These are phyloP conservation scores for Cyphomyrus plagiostoma DNA, from an alignment of 2,113 vertebrate genomes.

Conservation along the genomic window DNA sequence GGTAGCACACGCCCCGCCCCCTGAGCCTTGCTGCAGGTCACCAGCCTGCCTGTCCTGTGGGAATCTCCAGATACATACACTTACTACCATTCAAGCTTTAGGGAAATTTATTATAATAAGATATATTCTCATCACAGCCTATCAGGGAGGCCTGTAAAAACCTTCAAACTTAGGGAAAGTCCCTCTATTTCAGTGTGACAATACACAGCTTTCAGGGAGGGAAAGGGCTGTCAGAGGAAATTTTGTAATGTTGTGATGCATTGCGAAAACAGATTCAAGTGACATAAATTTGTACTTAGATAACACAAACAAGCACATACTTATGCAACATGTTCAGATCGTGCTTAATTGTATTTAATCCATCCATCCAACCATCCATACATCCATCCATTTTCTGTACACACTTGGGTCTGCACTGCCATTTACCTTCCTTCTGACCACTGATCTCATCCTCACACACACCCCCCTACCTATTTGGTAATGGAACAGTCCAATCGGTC, in stretches of 20 bases:
- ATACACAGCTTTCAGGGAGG: neutral
- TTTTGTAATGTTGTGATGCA: neutral
- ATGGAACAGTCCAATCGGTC: neutral
- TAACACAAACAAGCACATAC: neutral
- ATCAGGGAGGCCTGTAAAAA: neutral
- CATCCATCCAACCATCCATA: neutral
- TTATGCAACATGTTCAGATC: neutral
- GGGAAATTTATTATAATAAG: neutral
- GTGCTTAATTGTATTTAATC: neutral
- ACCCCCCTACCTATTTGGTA: neutral
- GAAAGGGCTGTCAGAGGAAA: neutral
- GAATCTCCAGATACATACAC: neutral
- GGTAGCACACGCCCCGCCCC: neutral
- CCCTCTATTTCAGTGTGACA: neutral
- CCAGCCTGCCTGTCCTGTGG: neutral
- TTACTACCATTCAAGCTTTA: neutral
- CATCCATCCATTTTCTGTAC: neutral
- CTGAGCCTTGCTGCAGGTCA: neutral
- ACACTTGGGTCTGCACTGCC: neutral
- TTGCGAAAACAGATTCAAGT: neutral
- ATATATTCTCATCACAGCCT: neutral
- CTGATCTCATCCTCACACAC: neutral
- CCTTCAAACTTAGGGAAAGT: neutral
- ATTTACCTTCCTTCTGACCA: neutral
- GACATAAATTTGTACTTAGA: neutral